Evolutionary conservation across 2,888 invertebrate genomes (phyloP), one percentile per base, ranked within the genome.

Genomic region (Priocnemis perturbator): DNA sequence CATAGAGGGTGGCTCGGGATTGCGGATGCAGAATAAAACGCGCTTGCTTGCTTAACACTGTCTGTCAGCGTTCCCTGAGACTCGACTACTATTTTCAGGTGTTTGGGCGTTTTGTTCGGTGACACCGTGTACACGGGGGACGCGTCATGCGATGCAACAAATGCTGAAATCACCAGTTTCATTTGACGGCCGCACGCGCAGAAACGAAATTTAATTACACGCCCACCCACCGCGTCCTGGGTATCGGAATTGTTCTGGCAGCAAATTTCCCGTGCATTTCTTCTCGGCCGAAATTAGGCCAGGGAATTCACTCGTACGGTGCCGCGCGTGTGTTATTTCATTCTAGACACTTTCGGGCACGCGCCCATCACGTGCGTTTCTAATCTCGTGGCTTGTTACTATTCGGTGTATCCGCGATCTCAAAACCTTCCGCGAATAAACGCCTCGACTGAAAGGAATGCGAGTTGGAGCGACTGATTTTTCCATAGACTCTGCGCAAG

Each of bases 401-500:
- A 61, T 61, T 61, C 60, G 52, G 30, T 57, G 30, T 30, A 21
- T 45, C 20, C 45, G 52, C 30, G 5, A 26, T 15, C 44, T 26
- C 48, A 20, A 20, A 30, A 26, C 30, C 64, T 26, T 52, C 21
- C 44, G 44, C 44, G 61, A 69, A 75, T 70, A 74, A 72, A 74
- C 50, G 47, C 47, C 30, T 21, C 50, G 68, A 17, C 52, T 62
- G 61, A 67, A 73, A 71, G 64, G 60, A 53, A 58, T 21, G 60
- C 55, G 59, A 55, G 64, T 67, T 17, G 63, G 20, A 61, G 60
- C 50, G 64, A 20, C 37, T 45, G 64, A 66, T 64, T 68, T 69
- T 71, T 63, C 57, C 30, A 66, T 57, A 14, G 64, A 52, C 50
- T 48, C 20, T 59, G 69, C 64, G 62, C 69, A 69, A 69, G 71